Evolutionary conservation across 2,113 vertebrate genomes (phyloP).

Genomic region (Eudyptes chrysolophus): DNA sequence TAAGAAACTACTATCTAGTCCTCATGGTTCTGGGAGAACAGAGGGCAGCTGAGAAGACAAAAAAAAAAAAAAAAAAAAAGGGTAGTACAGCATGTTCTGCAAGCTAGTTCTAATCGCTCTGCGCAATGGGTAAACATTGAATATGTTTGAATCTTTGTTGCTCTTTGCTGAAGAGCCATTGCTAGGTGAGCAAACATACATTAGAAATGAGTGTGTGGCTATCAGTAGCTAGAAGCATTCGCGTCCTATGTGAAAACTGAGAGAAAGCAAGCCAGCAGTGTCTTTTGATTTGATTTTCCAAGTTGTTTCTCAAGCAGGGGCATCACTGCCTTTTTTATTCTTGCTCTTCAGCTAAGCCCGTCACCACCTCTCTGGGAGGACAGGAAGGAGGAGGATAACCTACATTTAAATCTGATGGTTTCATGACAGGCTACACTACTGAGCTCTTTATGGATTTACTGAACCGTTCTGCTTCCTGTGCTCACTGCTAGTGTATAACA

Average conservation of each 20-base stretch:
- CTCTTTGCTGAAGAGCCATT: conserved; percentile 9
- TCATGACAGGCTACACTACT: conserved; percentile 34
- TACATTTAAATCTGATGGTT: conserved; percentile 61
- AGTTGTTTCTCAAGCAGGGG: not conserved
- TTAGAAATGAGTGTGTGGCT: not conserved
- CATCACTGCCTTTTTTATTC: not conserved
- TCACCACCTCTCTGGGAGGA: conserved; percentile 3
- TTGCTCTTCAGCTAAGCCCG: conserved; percentile 1
- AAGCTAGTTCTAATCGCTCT: not conserved
- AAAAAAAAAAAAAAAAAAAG: too few species aligned
- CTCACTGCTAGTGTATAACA: not conserved
- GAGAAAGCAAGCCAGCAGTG: not conserved
- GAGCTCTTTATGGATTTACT: conserved; percentile 56
- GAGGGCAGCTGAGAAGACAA: not conserved
- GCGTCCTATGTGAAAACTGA: not conserved
- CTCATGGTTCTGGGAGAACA: not conserved
- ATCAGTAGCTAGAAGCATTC: not conserved
- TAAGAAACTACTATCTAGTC: not conserved
- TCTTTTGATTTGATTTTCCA: not conserved
- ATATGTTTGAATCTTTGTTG: not conserved
- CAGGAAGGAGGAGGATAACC: conserved; percentile 63
- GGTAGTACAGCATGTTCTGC: not conserved
- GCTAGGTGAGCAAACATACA: conserved; percentile 13
- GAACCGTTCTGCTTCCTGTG: not conserved
- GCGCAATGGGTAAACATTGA: not conserved